phyloP scores from a whole-genome alignment of 2,888 invertebrate genomes.

The Thereva unica region DNA sequence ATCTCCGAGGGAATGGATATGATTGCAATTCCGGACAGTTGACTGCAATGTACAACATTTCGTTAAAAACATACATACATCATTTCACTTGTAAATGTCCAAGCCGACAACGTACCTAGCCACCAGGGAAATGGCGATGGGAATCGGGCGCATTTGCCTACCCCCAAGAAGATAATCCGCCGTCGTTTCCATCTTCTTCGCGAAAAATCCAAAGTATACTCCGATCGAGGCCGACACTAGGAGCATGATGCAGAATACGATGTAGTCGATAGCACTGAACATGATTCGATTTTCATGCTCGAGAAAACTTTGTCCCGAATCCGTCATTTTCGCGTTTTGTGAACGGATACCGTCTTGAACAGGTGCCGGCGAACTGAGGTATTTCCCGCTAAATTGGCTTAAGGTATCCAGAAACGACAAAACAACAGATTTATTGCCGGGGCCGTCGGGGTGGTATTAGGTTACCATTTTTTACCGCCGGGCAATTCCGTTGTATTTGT shows the following conservation, averaged over 20 bases:
- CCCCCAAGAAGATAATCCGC: constrained; percentile 60
- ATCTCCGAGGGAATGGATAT: constrained; percentile 59
- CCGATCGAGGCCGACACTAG: constrained; percentile 60
- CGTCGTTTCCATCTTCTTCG: constrained; percentile 48
- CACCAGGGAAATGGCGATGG: constrained; percentile 62
- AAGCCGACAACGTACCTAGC: constrained; percentile 55
- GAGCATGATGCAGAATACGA: constrained; percentile 59
- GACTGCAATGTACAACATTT: constrained; percentile 46
- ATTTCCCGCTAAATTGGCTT: no score
- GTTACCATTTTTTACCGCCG: no score
- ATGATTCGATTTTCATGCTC: not conserved
- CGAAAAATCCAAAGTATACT: constrained; percentile 58
- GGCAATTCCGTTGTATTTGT: no score
- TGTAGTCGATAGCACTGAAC: constrained; percentile 54
- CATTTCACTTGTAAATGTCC: no score
- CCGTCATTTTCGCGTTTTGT: not conserved
- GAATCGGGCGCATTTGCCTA: constrained; percentile 59
- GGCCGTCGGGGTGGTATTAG: no score
- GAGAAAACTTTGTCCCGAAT: no score
- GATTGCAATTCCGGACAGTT: constrained; percentile 59
- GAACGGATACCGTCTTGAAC: no score
- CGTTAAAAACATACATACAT: not conserved
- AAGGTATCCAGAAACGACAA: no score
- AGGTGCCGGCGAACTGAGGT: no score
- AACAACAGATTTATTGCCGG: no score